Base-by-base conservation (phyloP, 2,797 vertebrate species). In the Peromyscus melanophrys region DNA sequence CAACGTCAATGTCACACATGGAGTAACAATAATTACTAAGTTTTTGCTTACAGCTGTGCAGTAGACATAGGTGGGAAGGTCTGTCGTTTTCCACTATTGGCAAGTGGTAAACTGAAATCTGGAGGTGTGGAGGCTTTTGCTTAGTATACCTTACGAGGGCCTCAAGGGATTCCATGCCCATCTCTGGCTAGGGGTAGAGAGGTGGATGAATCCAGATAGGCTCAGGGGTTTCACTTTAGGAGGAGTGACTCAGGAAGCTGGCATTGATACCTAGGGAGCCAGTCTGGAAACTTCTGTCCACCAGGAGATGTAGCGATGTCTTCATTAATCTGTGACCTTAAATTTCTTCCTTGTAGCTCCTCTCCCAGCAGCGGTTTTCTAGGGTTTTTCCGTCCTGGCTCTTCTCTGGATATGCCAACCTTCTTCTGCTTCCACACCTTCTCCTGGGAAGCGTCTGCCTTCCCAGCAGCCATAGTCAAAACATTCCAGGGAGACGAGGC, bases 71-170 rank as follows among this genome's bases (percentile, higher is more conserved):
- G 14, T 17, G 12, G 43, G 16, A 40, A 11, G 57, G 34, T 29
- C 43, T 1, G 4, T 1, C 1, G 2, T 34, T 43, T 55, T 34
- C 21, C 5, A 4, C 75, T 90, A 65, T 23, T 61, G n/a, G 29
- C 90, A 77, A 81, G 10, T 25, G 88, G 34, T 52, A 77, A 95
- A 90, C 63, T 16, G 92, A 92, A 73, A 81, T 88, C 34, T 61
- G 0, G n/a, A 4, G 9, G 23, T 6, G 69, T 55, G 40, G 0
- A 0, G 52, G 9, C 37, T 1, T 43, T 80, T 61, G 81, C 29
- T 69, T 37, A 23, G 90, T 46, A 59, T n/a, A 61, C 31, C 29
- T 29, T 85, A 16, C n/a, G 11, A 77, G 2, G 17, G 17, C n/a
- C 69, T 46, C 71, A 0, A n/a, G 55, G 83, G 43, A 63, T 14